phyloP scores from a whole-genome alignment of 2,888 invertebrate species.

The Odontocerum albicorne region DNA sequence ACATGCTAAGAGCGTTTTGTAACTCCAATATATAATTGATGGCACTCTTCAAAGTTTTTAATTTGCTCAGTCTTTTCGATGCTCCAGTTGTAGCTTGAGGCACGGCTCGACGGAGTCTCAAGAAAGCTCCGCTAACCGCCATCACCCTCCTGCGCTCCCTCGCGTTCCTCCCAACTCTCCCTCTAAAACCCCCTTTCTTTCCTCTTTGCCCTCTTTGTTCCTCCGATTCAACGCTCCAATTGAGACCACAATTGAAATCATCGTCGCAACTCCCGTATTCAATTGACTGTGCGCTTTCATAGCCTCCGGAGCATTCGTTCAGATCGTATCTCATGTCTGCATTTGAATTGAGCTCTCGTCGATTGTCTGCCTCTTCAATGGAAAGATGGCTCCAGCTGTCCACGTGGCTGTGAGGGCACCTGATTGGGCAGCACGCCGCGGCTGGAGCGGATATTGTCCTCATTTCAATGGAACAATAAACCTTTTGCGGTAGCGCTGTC shows the following conservation, averaged over 20 bases:
- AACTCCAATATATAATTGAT: conserved; percentile 55
- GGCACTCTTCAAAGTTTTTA: conserved; percentile 54
- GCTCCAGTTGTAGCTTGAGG: conserved; percentile 44
- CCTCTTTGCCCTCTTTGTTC: background rate
- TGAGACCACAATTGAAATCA: background rate
- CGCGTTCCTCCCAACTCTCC: conserved; percentile 48
- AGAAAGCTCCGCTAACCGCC: conserved; percentile 57
- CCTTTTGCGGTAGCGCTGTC: conserved; percentile 28
- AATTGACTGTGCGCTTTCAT: background rate
- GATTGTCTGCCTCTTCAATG: conserved; percentile 7
- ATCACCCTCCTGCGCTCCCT: conserved; percentile 56
- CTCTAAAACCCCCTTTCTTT: conserved; percentile 19
- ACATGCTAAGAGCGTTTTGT: too few relatives aligned
- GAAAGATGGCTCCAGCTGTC: conserved; percentile 22
- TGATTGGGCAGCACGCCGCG: conserved; percentile 2
- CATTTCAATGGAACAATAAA: conserved; percentile 33
- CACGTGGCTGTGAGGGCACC: conserved; percentile 7
- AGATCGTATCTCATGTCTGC: conserved; percentile 28
- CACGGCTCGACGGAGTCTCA: conserved; percentile 51
- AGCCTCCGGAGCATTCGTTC: conserved; percentile 2
- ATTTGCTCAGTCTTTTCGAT: conserved; percentile 53
- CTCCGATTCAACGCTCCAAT: background rate
- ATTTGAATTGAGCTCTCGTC: conserved; percentile 6
- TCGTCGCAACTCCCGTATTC: background rate
- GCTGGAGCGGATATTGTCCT: conserved; percentile 26